Base-by-base conservation (phyloP, 2,113 vertebrate genomes). In the Pseudonaja textilis region DNA sequence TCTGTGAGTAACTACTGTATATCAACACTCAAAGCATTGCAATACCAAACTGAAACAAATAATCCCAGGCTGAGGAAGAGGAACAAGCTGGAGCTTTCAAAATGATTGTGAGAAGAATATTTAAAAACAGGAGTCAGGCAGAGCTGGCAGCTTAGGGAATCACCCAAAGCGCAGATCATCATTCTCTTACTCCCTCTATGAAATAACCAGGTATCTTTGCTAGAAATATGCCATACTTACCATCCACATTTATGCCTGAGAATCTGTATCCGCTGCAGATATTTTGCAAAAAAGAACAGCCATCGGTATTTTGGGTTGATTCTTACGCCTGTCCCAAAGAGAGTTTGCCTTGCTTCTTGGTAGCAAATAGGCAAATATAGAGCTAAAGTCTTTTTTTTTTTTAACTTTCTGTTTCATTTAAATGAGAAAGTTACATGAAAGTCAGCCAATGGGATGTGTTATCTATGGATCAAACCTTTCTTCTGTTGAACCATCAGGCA, bases 131-230 rank as follows among this genome's bases (percentile, higher is more conserved):
- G 47, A 87, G 52, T 50, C 57, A 85, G 87, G 64, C 64, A 81
- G 74, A 93, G 50, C 45, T 86, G 56, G 26, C 88, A 54, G 39
- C 74, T 23, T 61, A 88, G 42, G 52, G 47, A 93, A 88, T 29
- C 5, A 42, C 20, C 50, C 57, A n/a, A 52, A 91, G 57, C 7
- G 39, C 61, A 61, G 3, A 8, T 52, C 16, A 45, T 56, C 29
- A 22, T 39, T 88, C 9, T 59, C 55, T 50, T 59, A 91, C 55
- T 47, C 54, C 18, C 74, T 55, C 26, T 90, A 8, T 50, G 54
- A 90, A 39, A 47, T 18, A 90, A 90, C 34, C 39, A 90, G n/a
- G 85, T 91, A 88, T 81, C 93, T 91, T 61, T 34, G 89, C 87
- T 89, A 55, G 55, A 42, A 22, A 85, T 47, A 93, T 54, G 45